Evolutionary conservation across 2,797 vertebrate genomes (phyloP).

Genomic region (Crenuchus spilurus): DNA sequence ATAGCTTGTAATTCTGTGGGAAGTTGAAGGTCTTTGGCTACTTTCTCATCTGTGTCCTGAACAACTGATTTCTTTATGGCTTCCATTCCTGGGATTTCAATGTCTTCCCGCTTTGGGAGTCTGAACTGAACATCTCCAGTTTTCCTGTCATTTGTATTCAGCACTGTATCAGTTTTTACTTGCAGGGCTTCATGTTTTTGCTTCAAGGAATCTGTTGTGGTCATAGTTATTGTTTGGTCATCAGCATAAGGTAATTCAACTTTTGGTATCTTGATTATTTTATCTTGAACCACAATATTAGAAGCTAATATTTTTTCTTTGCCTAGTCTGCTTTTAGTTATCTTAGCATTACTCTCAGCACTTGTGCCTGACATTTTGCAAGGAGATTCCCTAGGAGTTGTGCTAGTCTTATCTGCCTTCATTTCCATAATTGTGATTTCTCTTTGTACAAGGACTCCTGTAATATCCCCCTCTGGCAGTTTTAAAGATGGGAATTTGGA

Average conservation of each 20-base stretch:
- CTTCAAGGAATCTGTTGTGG: slow-evolving; percentile 54
- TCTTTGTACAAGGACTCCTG: slow-evolving; percentile 73
- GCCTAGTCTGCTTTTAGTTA: slow-evolving; percentile 26
- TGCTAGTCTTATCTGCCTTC: slow-evolving; percentile 75
- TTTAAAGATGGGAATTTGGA: slow-evolving; percentile 80
- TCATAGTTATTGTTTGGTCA: slow-evolving; percentile 58
- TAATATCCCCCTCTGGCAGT: slow-evolving; percentile 73
- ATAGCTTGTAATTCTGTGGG: not conserved
- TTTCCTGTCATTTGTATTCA: slow-evolving; percentile 42
- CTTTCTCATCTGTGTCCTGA: slow-evolving; percentile 14
- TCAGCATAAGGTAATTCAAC: slow-evolving; percentile 55
- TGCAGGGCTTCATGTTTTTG: slow-evolving; percentile 46
- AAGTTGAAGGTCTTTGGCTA: slow-evolving; percentile 9
- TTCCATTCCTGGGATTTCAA: slow-evolving; percentile 49
- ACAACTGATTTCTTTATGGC: slow-evolving; percentile 2
- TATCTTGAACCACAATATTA: slow-evolving; percentile 44
- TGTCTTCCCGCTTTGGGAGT: slow-evolving; percentile 63
- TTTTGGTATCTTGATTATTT: slow-evolving; percentile 65
- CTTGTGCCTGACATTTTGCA: slow-evolving; percentile 67
- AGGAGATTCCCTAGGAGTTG: slow-evolving; percentile 67
- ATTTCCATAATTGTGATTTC: slow-evolving; percentile 77
- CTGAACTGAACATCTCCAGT: slow-evolving; percentile 54
- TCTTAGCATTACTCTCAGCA: slow-evolving; percentile 50
- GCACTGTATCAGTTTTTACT: slow-evolving; percentile 12
- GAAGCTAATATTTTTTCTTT: slow-evolving; percentile 20